Evolutionary conservation across 37 sponge, comb jelly and placozoan species (phyloP).

Genomic region (Axinella damicornis): DNA sequence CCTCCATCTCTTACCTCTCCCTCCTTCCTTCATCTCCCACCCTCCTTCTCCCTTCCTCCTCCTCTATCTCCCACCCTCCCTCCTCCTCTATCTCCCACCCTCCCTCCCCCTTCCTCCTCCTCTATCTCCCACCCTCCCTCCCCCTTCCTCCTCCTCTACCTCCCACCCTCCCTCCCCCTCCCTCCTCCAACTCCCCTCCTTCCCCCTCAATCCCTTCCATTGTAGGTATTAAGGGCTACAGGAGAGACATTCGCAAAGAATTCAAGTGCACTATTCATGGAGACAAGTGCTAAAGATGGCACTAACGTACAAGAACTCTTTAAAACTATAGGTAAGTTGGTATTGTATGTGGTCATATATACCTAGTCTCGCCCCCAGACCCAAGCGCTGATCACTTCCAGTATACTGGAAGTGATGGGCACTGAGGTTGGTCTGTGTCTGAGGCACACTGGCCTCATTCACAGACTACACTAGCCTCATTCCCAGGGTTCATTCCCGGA

Average conservation of each 20-base stretch:
- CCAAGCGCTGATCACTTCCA: too few species aligned
- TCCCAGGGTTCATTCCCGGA: neutral
- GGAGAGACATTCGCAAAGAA: slow-evolving; percentile 68
- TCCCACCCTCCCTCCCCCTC: neutral
- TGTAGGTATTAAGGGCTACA: slow-evolving; percentile 69
- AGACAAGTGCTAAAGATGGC: slow-evolving; percentile 74
- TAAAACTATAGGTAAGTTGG: slow-evolving; percentile 54
- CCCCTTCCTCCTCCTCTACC: neutral
- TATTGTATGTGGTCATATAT: too few species aligned
- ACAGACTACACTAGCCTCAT: neutral
- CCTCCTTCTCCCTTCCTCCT: neutral
- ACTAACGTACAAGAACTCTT: slow-evolving; percentile 72
- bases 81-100: neutral
- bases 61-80: neutral
- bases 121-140: neutral
- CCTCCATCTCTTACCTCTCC: neutral
- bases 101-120: neutral
- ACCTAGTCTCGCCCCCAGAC: too few species aligned
- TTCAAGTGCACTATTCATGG: slow-evolving; percentile 71
- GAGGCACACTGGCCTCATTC: too few species aligned
- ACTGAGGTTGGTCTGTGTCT: too few species aligned
- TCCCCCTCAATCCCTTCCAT: neutral
- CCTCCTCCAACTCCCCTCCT: too few species aligned
- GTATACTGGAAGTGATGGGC: too few species aligned
- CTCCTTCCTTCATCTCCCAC: neutral